Percentiles rank a stretch among this genome's conserved stretches.
These are phyloP conservation scores for Heliconius hermathena DNA, from an alignment of 1,140 invertebrate species.

Conservation along the genomic window DNA sequence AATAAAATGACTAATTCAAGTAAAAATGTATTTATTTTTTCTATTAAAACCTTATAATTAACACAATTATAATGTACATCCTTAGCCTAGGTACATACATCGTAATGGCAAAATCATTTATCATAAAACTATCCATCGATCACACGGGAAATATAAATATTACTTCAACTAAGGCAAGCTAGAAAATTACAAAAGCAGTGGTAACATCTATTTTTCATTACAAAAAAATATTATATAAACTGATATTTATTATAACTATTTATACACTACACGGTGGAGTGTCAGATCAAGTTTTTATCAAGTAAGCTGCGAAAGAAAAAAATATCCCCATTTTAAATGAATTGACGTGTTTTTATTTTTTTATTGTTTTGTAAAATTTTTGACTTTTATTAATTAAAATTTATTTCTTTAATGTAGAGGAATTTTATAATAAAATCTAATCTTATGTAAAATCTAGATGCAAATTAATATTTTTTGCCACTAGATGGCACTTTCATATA, in stretches of 20 bases:
- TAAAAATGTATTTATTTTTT: conserved; percentile 68
- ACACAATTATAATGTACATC: conserved; percentile 78
- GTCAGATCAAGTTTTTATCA: background rate
- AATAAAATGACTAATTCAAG: conserved; percentile 21
- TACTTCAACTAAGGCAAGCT: conserved; percentile 67
- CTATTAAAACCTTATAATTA: conserved; percentile 76
- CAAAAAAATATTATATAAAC: background rate
- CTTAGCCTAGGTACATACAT: conserved; percentile 66
- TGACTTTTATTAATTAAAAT: no score
- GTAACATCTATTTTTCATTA: background rate
- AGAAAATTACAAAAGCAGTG: conserved; percentile 31
- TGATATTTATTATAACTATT: conserved; percentile 8
- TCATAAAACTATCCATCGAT: conserved; percentile 52
- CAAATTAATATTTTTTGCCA: background rate
- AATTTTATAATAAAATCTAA: no score
- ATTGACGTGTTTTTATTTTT: no score
- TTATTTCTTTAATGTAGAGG: no score
- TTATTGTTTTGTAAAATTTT: no score
- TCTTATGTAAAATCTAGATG: no score
- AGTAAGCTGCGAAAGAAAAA: background rate
- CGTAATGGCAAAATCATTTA: conserved; percentile 75
- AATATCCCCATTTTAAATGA: background rate
- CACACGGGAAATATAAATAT: conserved; percentile 70
- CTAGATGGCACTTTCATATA: background rate
- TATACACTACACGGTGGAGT: conserved; percentile 13